Base-by-base conservation (phyloP, 2,888 invertebrate genomes). In the Plagiodera versicolora region DNA sequence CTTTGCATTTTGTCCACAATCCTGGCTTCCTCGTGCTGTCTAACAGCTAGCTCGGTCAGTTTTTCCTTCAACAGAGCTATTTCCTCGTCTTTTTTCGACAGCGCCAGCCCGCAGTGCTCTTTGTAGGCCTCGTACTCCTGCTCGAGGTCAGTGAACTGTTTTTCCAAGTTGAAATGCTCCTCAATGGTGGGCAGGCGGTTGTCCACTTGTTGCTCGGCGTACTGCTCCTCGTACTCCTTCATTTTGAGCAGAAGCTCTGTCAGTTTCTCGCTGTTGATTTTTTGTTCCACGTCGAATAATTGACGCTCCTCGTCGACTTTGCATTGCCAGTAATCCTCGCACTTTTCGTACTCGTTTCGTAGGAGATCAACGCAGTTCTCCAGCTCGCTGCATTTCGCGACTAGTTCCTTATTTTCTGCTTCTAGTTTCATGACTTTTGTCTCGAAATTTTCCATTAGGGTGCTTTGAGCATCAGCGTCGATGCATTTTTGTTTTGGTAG, bases 301-400 rank as follows among this genome's bases (percentile, higher is more conserved):
- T 86, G 86, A 24, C 93, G 84, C 78, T 94, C 94, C 64, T 90
- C 91, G 50, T 89, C 87, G 59, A 94, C 81, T 79, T 93, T 93
- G 30, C 82, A 82, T 51, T 87, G 84, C 94, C 94, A 94, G 80
- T 94, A 94, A 77, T 93, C 93, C 77, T 94, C 94, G 77, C 92
- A 91, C 63, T 88, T 87, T 72, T 93, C 93, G 76, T 91, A 92
- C 75, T 93, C 94, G 47, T 83, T 83, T 70, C 86, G 86, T 80
- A 94, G 81, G 73, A 89, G 83, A 75, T 92, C 91, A 57, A 93
- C 80, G 71, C 90, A 90, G 52, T 81, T 80, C 78, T 93, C 92
- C 51, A 93, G 80, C 63, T 91, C 90, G 58, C 83, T 84, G 75
- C 84, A 86, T 64, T 85, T 84, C 46, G 80, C 80, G 54, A 77